These are phyloP conservation scores for Apis florea DNA, from an alignment of 1,140 invertebrate genomes.

Conservation along the genomic window DNA sequence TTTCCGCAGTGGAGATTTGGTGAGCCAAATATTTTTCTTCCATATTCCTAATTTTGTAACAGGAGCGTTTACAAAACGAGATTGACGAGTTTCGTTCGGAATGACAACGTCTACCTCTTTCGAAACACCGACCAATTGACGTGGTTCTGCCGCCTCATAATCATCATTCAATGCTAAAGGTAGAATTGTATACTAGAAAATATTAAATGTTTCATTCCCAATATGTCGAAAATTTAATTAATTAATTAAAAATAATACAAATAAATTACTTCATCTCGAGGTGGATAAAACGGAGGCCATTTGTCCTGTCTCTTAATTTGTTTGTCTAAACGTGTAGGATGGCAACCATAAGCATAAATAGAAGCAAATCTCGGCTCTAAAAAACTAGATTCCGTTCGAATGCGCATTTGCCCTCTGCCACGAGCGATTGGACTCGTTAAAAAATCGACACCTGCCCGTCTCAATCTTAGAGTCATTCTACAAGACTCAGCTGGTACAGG, in stretches of 20 bases:
- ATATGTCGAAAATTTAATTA: not conserved
- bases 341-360: slow-evolving; percentile 90
- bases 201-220: not conserved
- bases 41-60: slow-evolving; percentile 66
- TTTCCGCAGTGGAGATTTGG: slow-evolving; percentile 57
- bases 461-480: slow-evolving; percentile 88
- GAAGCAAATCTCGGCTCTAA: slow-evolving; percentile 90
- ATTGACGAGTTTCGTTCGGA: slow-evolving; percentile 69
- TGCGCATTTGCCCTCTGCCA: slow-evolving; percentile 84
- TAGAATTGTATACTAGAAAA: slow-evolving; percentile 30
- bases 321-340: slow-evolving; percentile 70
- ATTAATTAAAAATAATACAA: not conserved
- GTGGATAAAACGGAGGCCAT: slow-evolving; percentile 63
- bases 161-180: slow-evolving; percentile 42
- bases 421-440: slow-evolving; percentile 81
- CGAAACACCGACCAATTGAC: slow-evolving; percentile 61
- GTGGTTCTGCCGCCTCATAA: slow-evolving; percentile 73
- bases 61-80: slow-evolving; percentile 32
- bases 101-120: slow-evolving; percentile 72
- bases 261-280: slow-evolving; percentile 58
- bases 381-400: slow-evolving; percentile 90
- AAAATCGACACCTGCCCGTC: slow-evolving; percentile 89
- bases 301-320: slow-evolving; percentile 76
- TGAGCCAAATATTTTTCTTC: slow-evolving; percentile 73
- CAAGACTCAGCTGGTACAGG: slow-evolving; percentile 82